Evolutionary conservation across 2,797 vertebrate genomes (phyloP).

Genomic region (Chromis chromis): DNA sequence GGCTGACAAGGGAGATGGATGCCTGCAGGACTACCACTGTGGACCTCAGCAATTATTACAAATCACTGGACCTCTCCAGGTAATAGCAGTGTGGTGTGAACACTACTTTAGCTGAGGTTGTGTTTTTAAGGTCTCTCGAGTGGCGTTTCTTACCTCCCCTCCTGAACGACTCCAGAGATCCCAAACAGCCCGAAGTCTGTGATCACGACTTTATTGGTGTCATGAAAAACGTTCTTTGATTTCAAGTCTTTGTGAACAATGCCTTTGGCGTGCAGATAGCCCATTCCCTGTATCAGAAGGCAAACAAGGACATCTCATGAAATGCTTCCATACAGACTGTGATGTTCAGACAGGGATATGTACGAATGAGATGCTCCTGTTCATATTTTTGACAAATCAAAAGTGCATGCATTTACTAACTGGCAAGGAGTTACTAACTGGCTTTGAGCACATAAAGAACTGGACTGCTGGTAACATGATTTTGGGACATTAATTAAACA

Average conservation of each 20-base stretch:
- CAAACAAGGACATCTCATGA: conserved; percentile 10
- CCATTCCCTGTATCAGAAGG: conserved; percentile 90
- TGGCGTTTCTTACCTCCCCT: conserved; percentile 89
- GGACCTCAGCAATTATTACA: conserved; percentile 49
- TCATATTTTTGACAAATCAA: neutral
- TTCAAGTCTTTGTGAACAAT: conserved; percentile 99
- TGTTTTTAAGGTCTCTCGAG: conserved; percentile 35
- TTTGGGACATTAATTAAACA: neutral
- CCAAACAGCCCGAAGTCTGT: conserved; percentile 98
- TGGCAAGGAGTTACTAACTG: no score
- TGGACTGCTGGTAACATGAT: neutral
- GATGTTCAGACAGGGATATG: neutral
- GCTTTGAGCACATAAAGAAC: neutral
- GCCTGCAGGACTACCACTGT: conserved; percentile 26
- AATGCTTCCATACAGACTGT: neutral
- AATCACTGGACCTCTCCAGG: conserved; percentile 39
- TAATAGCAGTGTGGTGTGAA: conserved; percentile 32
- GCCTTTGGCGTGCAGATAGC: conserved; percentile 97
- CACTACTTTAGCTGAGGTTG: conserved; percentile 35
- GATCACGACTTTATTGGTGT: conserved; percentile 98
- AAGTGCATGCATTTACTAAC: neutral
- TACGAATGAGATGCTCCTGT: neutral
- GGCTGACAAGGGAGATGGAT: conserved; percentile 20
- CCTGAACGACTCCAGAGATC: conserved; percentile 97
- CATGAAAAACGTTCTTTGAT: conserved; percentile 98